These are phyloP conservation scores for Euglossa dilemma DNA, from an alignment of 1,140 invertebrate genomes.

Conservation along the genomic window DNA sequence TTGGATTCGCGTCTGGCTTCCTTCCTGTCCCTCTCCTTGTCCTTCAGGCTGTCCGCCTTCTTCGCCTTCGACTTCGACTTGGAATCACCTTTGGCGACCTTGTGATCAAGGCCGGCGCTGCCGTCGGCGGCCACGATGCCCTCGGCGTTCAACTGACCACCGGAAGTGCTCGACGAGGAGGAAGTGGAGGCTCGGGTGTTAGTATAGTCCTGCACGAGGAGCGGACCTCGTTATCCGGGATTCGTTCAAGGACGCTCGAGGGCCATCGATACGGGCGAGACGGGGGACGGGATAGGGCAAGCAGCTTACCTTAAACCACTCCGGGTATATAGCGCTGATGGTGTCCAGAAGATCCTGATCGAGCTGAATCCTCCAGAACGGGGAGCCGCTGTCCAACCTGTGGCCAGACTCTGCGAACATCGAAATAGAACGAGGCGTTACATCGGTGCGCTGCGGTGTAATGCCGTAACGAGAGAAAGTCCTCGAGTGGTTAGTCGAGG, in stretches of 20 bases:
- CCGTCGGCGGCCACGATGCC: constrained; percentile 68
- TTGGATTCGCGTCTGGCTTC: constrained; percentile 72
- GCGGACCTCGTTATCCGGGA: constrained; percentile 55
- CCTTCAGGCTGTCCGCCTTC: constrained; percentile 72
- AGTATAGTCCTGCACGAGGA: constrained; percentile 76
- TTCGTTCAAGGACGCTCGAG: constrained; percentile 50
- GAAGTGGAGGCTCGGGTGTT: constrained; percentile 76
- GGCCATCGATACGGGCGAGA: constrained; percentile 7
- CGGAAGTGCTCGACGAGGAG: constrained; percentile 66
- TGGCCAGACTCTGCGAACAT: constrained; percentile 89
- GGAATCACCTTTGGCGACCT: constrained; percentile 69
- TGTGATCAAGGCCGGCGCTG: constrained; percentile 69
- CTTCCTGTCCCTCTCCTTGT: constrained; percentile 75
- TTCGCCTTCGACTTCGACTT: constrained; percentile 75
- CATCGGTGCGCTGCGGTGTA: too few relatives aligned
- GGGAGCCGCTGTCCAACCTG: constrained; percentile 89
- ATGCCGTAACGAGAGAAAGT: too few relatives aligned
- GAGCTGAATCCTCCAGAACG: constrained; percentile 94
- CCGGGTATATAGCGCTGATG: constrained; percentile 93
- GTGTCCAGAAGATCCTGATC: constrained; percentile 95
- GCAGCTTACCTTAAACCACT: constrained; percentile 90
- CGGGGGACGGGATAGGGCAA: constrained; percentile 2
- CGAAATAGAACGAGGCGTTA: background rate
- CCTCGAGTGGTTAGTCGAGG: too few relatives aligned
- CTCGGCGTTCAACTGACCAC: constrained; percentile 67